Evolutionary conservation across 2,797 vertebrate species (phyloP).

Genomic region (Ctenosaura bakeri): DNA sequence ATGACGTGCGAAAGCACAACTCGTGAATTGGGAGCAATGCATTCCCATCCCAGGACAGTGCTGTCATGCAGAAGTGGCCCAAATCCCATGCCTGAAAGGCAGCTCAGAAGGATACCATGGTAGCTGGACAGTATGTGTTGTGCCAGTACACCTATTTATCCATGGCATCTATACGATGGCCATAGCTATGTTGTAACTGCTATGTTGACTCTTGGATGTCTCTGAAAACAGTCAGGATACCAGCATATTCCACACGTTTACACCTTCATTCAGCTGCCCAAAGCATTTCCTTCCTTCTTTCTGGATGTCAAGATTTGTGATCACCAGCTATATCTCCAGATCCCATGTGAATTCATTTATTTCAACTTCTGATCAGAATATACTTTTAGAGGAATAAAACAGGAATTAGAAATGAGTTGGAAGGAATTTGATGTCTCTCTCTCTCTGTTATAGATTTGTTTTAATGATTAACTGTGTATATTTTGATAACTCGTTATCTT

Average conservation of each 20-base stretch:
- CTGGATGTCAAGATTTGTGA: not conserved
- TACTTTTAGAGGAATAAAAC: not conserved
- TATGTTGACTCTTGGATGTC: not conserved
- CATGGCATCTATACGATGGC: not conserved
- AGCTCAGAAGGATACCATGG: too few species aligned
- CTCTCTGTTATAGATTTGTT: not conserved
- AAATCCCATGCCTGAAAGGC: too few species aligned
- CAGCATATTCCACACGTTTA: not conserved
- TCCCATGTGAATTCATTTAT: not conserved
- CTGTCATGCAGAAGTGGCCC: too few species aligned
- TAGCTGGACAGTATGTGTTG: too few species aligned
- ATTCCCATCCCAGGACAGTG: too few species aligned
- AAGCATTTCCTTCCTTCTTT: not conserved
- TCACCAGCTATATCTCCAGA: not conserved
- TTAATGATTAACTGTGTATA: slow-evolving; percentile 13
- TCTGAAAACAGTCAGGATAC: not conserved
- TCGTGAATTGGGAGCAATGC: too few species aligned
- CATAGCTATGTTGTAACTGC: not conserved
- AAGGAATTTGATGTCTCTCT: not conserved
- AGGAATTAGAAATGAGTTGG: not conserved
- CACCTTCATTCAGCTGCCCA: not conserved
- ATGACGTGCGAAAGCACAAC: too few species aligned
- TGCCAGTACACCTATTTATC: too few species aligned
- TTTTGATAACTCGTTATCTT: slow-evolving; percentile 6
- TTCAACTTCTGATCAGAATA: not conserved